Evolutionary conservation across 2,888 invertebrate genomes (phyloP), one percentile per base, ranked within the genome.

Genomic region (Amphimallon solstitiale): DNA sequence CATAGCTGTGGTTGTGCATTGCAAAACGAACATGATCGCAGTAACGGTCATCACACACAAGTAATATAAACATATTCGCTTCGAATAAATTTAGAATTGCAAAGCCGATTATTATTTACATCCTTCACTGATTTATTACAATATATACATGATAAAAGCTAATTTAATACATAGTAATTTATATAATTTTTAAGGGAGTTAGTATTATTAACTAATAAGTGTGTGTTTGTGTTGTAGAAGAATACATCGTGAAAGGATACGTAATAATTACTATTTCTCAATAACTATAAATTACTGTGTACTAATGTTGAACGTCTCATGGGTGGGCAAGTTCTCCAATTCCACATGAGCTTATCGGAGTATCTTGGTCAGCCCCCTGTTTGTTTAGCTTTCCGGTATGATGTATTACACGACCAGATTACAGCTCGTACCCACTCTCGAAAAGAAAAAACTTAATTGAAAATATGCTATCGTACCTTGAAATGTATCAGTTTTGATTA

Each of bases 311-410:
- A 73, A 76, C 77, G 74, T 76, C 71, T 78, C 79, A 78, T 78
- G 79, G 79, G 79, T 80, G 80, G 80, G 80, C 80, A 79, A 73
- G 74, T 77, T 79, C 78, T 79, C 77, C 77, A 78, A 79, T 78
- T 79, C 77, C 77, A 73, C 74, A 76, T 71, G 70, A 68, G 75
- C 70, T 69, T 79, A 79, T 79, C 79, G 73, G 59, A 48, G 61
- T 70, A 78, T 78, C 78, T 75, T 61, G 77, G 70, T 73, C 77
- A 70, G 74, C 78, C 79, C 78, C 74, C 78, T 78, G 77, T 79
- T 79, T 79, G 77, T 79, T 78, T 78, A 78, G 77, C 72, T 70
- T 71, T 71, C 62, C 67, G 35, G 68, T 68, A 75, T 77, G 74
- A 77, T 77, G 76, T 75, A 77, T 76, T 75, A 74, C 76, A 74